Percentiles rank a stretch among this genome's conserved stretches.
Evolutionary conservation across 2,888 invertebrate species (phyloP).

Genomic region (Tetranychus truncatus): DNA sequence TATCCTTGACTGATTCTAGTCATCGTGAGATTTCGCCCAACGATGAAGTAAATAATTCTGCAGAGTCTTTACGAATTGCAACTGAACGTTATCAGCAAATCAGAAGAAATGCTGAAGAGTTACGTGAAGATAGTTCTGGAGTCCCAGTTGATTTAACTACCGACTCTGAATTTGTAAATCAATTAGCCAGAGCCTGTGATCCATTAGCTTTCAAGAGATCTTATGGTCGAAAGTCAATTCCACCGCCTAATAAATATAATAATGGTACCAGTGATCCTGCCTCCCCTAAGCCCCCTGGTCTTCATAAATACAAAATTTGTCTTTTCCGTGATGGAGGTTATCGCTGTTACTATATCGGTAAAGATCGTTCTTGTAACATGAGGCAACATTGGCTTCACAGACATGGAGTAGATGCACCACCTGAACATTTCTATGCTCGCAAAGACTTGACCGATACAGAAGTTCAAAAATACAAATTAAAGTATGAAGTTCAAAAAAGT

Average conservation of each 20-base stretch:
- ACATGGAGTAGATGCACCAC: not conserved
- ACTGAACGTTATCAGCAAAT: not conserved
- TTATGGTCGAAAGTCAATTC: not conserved
- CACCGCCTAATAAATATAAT: not conserved
- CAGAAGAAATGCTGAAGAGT: not conserved
- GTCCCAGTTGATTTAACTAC: not conserved
- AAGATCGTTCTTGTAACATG: not conserved
- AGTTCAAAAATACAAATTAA: not conserved
- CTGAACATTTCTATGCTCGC: not conserved
- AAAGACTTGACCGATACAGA: not conserved
- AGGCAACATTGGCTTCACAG: not conserved
- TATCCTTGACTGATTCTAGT: not conserved
- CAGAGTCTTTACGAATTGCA: not conserved
- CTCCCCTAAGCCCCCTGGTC: not conserved
- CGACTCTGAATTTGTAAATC: not conserved
- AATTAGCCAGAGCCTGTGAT: not conserved
- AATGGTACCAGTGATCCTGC: not conserved
- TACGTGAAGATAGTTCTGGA: not conserved
- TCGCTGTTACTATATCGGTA: not conserved
- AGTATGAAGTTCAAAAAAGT: not conserved
- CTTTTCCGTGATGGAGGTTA: not conserved
- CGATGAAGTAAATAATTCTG: not conserved
- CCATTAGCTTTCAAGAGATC: not conserved
- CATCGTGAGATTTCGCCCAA: not conserved
- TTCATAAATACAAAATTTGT: not conserved